Conservation (phyloP, 2,797 vertebrate genomes). For the Aplochiton taeniatus region DNA sequence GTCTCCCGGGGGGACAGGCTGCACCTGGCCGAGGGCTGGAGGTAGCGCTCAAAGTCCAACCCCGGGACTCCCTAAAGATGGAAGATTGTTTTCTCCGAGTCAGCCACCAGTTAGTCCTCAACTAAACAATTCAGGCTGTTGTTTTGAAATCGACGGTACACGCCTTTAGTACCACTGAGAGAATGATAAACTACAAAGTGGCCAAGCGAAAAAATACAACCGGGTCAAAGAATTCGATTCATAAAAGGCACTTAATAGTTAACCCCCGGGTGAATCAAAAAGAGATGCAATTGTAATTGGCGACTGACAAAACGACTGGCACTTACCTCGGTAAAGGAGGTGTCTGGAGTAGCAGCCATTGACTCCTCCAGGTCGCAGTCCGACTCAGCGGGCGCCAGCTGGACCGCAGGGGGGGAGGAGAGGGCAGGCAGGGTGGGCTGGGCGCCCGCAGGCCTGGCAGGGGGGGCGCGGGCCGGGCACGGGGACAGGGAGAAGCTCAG, state of each 20-base stretch:
- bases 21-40: slow-evolving; percentile 60
- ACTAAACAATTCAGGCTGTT: no score
- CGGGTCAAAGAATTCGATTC: no score
- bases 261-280: no score
- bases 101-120: no score
- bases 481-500: slow-evolving; percentile 57
- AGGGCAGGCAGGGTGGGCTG: slow-evolving; percentile 11
- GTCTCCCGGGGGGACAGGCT: slow-evolving; percentile 55
- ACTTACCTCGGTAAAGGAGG: slow-evolving; percentile 61
- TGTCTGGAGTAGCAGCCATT: slow-evolving; percentile 44
- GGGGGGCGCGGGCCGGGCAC: slow-evolving; percentile 15
- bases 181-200: no score
- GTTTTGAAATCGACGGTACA: no score
- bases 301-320: background rate
- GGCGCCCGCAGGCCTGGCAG: background rate
- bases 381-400: slow-evolving; percentile 11
- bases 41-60: slow-evolving; percentile 77
- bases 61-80: slow-evolving; percentile 54
- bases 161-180: no score
- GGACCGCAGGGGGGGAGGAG: slow-evolving; percentile 30
- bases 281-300: no score
- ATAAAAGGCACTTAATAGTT: no score
- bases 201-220: no score
- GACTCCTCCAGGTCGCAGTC: slow-evolving; percentile 23
- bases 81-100: background rate